These are phyloP conservation scores for Halcyon leucocephala DNA, from an alignment of 2,797 vertebrate genomes.

Conservation along the genomic window DNA sequence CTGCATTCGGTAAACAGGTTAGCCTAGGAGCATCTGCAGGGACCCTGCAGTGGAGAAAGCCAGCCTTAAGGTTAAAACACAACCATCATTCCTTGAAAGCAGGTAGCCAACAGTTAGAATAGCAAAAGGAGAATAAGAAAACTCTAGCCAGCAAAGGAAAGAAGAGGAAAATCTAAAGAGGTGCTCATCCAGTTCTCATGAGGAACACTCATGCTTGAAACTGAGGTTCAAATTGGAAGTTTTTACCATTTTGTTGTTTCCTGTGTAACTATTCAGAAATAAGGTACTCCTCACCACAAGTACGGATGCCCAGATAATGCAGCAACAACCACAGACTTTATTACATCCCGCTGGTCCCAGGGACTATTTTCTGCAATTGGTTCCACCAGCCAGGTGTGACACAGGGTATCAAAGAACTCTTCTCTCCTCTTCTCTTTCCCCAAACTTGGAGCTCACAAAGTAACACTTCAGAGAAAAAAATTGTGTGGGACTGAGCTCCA, in stretches of 20 bases:
- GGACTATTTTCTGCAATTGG: neutral
- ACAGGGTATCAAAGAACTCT: neutral
- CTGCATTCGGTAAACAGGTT: constrained; percentile 48
- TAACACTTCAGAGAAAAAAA: neutral
- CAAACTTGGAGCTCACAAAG: neutral
- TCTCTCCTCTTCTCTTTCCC: neutral
- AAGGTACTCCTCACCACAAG: neutral
- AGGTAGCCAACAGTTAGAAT: neutral
- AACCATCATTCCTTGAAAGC: neutral
- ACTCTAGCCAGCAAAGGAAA: neutral
- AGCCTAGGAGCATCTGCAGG: neutral
- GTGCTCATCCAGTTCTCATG: neutral
- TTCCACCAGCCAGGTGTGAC: neutral
- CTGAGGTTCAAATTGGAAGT: neutral
- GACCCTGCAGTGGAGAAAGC: neutral
- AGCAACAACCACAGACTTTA: neutral
- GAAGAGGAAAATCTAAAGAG: neutral
- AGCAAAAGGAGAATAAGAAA: neutral
- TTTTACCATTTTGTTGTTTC: neutral
- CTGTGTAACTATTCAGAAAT: neutral
- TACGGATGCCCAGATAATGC: neutral
- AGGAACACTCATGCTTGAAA: neutral
- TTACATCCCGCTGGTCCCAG: neutral
- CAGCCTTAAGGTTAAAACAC: neutral
- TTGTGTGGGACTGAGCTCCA: neutral